A percentile compares a stretch with the other conserved stretches of the same genome.
Evolutionary conservation across 2,113 vertebrate genomes (phyloP).

Genomic region (Gambusia holbrooki): DNA sequence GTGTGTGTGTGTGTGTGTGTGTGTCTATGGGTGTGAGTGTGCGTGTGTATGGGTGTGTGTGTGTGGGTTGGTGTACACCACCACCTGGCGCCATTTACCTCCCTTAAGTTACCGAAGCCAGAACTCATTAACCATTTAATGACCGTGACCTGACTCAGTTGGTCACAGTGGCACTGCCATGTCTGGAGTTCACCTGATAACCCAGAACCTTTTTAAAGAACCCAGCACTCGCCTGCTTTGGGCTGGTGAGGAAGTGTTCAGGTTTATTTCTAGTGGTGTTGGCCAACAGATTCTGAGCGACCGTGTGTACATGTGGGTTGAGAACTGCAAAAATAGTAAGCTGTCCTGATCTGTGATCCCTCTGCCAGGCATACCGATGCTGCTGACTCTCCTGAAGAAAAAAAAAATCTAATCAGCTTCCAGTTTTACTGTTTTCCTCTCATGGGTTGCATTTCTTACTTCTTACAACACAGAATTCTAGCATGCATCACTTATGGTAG

Average conservation of each 20-base stretch:
- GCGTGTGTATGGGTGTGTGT: constrained; percentile 8
- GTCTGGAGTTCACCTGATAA: constrained; percentile 4
- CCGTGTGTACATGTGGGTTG: background rate
- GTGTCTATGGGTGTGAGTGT: background rate
- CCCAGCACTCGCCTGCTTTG: background rate
- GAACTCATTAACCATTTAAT: constrained; percentile 51
- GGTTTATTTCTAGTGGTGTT: background rate
- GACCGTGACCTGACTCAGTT: constrained; percentile 52
- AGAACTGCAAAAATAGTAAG: background rate
- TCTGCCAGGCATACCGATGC: constrained; percentile 24
- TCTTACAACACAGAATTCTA: constrained; percentile 41
- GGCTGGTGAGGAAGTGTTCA: background rate
- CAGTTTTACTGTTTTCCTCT: background rate
- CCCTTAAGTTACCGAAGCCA: constrained; percentile 25
- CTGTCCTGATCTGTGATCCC: background rate
- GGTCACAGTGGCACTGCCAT: constrained; percentile 48
- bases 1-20: background rate
- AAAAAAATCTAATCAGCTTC: background rate
- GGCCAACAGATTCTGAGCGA: background rate
- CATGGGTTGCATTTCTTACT: constrained; percentile 30
- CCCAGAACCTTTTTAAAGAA: background rate
- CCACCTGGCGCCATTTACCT: constrained; percentile 40
- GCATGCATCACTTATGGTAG: constrained; percentile 19
- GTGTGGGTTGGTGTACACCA: constrained; percentile 1
- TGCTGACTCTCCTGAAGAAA: constrained; percentile 43